These are phyloP conservation scores for Heliothis subflexa DNA, from an alignment of 1,140 invertebrate genomes.

Conservation along the genomic window DNA sequence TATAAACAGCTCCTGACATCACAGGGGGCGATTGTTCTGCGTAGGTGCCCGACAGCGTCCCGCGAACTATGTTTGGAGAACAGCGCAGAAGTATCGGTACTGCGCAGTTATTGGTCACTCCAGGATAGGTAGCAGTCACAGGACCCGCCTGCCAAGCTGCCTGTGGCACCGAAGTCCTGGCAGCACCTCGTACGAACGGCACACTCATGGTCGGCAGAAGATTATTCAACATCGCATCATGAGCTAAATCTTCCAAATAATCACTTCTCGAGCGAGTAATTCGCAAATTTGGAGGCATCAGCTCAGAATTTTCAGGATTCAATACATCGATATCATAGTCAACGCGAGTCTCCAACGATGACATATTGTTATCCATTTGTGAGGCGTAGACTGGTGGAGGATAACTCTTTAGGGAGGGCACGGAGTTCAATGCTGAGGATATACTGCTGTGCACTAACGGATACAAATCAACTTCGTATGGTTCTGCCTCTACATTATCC, in stretches of 20 bases:
- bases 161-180: not conserved
- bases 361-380: constrained; percentile 21
- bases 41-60: constrained; percentile 30
- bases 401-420: not conserved
- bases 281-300: constrained; percentile 33
- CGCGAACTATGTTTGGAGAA: constrained; percentile 58
- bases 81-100: constrained; percentile 63
- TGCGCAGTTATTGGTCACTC: constrained; percentile 37
- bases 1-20: not conserved
- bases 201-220: constrained; percentile 73
- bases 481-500: not conserved
- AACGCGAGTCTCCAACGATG: not conserved
- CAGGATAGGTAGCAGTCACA: constrained; percentile 50
- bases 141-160: not conserved
- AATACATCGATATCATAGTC: constrained; percentile 21
- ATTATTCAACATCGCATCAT: constrained; percentile 71
- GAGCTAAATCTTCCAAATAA: constrained; percentile 61
- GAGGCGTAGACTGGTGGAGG: not conserved
- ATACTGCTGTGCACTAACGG: constrained; percentile 21
- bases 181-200: constrained; percentile 54
- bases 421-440: constrained; percentile 2
- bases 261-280: constrained; percentile 56
- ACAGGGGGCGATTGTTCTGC: not conserved
- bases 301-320: constrained; percentile 27
- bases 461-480: constrained; percentile 23